phyloP scores from a whole-genome alignment of 2,888 invertebrate species.

The Atrina japonica region DNA sequence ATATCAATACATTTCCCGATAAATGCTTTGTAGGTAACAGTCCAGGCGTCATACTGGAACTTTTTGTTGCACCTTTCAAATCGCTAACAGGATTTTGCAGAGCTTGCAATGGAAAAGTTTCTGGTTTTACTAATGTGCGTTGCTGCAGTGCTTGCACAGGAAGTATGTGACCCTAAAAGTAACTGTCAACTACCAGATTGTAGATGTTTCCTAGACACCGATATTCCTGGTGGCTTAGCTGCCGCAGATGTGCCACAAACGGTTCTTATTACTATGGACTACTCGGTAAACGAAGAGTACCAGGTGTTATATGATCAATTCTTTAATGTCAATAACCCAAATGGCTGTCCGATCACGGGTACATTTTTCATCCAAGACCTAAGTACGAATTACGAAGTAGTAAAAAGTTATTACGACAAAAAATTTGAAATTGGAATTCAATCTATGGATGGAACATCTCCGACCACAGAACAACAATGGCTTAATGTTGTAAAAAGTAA shows the following conservation, averaged over 20 bases:
- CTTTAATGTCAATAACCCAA: slow-evolving; percentile 54
- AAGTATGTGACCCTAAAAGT: slow-evolving; percentile 37
- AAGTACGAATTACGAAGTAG: slow-evolving; percentile 50
- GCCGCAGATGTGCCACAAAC: slow-evolving; percentile 61
- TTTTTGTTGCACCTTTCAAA: too few relatives aligned
- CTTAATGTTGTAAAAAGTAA: slow-evolving; percentile 52
- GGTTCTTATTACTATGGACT: slow-evolving; percentile 61
- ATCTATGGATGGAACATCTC: slow-evolving; percentile 54
- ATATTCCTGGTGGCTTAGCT: slow-evolving; percentile 49
- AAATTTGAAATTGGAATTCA: slow-evolving; percentile 66
- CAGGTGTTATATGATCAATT: slow-evolving; percentile 47
- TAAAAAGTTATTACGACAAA: slow-evolving; percentile 47
- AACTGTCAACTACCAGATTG: slow-evolving; percentile 59
- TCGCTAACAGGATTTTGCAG: too few relatives aligned
- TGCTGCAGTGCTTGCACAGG: slow-evolving; percentile 14
- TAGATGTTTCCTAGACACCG: slow-evolving; percentile 57
- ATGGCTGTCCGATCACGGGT: slow-evolving; percentile 57
- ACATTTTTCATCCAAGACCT: slow-evolving; percentile 61
- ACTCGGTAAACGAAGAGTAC: slow-evolving; percentile 55
- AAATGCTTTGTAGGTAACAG: too few relatives aligned
- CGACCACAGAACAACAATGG: slow-evolving; percentile 50
- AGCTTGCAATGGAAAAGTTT: too few relatives aligned
- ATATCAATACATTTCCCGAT: too few relatives aligned
- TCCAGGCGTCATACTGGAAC: too few relatives aligned
- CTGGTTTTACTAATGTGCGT: too few relatives aligned